Base-by-base conservation (phyloP, 2,113 vertebrate species). In the Gymnocephalus cernua region DNA sequence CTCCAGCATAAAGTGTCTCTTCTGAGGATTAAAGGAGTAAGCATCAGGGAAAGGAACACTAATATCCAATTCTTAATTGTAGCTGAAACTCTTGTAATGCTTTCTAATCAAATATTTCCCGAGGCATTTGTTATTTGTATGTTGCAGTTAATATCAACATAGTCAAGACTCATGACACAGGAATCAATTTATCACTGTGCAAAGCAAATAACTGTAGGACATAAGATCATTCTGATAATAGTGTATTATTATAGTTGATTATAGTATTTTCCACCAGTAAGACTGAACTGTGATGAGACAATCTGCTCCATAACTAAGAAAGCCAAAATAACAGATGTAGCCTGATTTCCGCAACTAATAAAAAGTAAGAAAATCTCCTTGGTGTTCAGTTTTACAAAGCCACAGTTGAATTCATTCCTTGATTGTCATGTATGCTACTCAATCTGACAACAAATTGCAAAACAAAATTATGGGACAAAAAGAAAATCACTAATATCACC, bases 1-100 rank as follows among this genome's bases (percentile, higher is more conserved):
- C 91, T 91, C 90, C 95, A 93, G 92, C 93, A 92, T 94, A 85
- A 90, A 94, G 93, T 92, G 95, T 95, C 94, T 86, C 57, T 88
- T 92, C 70, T 85, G 61, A 27, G 57, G 89, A 92, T 93, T 93
- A 88, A 92, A 44, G 38, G 70, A 71, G 91, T 84, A 88, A 93
- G 93, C 86, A 92, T 95, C 94, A 76, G 86, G 86, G 87, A 94
- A 82, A 90, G 92, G 86, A 92, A 93, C 85, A 93, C 95, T 85
- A 90, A 96, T 94, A 73, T 51, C 54, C 74, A 90, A 89, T 94
- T 90, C 62, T 90, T 80, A 79, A 75, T 89, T 86, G 74, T 72
- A 84, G 63, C 62, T 83, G 56, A 77, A 84, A 72, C 64, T 71
- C 74, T 59, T 78, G 62, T 59, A 85, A 86, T 87, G 81, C 56